Percentiles rank a stretch among this genome's conserved stretches.
Conservation (phyloP, 2,113 vertebrate species). For the Phycodurus eques region DNA sequence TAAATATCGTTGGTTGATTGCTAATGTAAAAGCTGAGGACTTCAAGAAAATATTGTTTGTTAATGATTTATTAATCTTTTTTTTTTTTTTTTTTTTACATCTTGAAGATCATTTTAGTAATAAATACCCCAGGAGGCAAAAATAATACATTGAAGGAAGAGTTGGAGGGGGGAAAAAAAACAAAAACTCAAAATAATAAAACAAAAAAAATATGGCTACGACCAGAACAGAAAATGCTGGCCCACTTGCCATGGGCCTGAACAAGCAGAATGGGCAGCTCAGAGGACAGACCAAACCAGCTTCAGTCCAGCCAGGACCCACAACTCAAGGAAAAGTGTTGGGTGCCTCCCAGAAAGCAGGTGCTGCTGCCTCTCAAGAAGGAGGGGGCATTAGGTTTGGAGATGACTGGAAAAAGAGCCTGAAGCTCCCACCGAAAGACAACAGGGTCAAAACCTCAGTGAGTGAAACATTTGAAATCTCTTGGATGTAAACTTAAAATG, state of each 20-base stretch:
- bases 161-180: conserved; percentile 11
- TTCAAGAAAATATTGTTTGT: conserved; percentile 65
- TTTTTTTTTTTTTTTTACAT: conserved; percentile 53
- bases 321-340: conserved; percentile 56
- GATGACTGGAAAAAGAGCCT: conserved; percentile 73
- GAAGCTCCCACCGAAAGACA: conserved; percentile 70
- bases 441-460: conserved; percentile 68
- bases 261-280: conserved; percentile 77
- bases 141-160: conserved; percentile 27
- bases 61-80: conserved; percentile 69
- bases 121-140: conserved; percentile 48
- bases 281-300: conserved; percentile 69
- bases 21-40: conserved; percentile 57
- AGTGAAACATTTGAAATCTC: conserved; percentile 25
- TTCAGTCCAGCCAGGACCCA: conserved; percentile 57
- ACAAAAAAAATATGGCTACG: conserved; percentile 65
- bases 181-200: neutral
- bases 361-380: conserved; percentile 51
- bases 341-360: conserved; percentile 50
- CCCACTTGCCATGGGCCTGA: conserved; percentile 70
- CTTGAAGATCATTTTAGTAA: conserved; percentile 64
- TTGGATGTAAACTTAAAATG: neutral
- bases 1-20: conserved; percentile 66
- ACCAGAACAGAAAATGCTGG: conserved; percentile 71
- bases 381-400: conserved; percentile 72